Conservation (phyloP, 2,888 invertebrate species). For the Mechanitis messenoides region DNA sequence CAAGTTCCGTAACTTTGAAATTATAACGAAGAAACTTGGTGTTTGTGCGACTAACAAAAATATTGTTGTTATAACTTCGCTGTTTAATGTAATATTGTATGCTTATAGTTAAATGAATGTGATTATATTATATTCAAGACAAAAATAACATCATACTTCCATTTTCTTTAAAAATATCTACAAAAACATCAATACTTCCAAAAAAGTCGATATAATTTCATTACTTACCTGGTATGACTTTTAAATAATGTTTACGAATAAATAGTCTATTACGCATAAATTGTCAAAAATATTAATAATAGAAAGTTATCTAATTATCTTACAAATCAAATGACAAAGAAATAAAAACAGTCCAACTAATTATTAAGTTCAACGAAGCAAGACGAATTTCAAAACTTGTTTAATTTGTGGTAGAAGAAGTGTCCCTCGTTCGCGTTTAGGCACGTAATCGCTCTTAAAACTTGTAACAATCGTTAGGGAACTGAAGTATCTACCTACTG, state of each 20-base stretch:
- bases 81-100: slow-evolving; percentile 10
- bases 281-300: not conserved
- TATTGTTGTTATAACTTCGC: slow-evolving; percentile 29
- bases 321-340: slow-evolving; percentile 19
- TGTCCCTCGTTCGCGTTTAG: slow-evolving; percentile 60
- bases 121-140: not conserved
- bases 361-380: slow-evolving; percentile 54
- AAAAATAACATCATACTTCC: not conserved
- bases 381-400: slow-evolving; percentile 61
- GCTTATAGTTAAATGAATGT: not conserved
- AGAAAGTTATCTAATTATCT: slow-evolving; percentile 4
- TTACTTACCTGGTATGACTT: too few species aligned
- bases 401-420: slow-evolving; percentile 67
- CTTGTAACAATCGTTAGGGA: slow-evolving; percentile 43
- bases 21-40: slow-evolving; percentile 34
- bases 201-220: too few species aligned
- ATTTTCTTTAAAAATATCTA: too few species aligned
- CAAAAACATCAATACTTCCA: too few species aligned
- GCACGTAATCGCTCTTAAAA: slow-evolving; percentile 69
- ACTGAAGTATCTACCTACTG: slow-evolving; percentile 16
- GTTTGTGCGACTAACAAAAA: slow-evolving; percentile 28
- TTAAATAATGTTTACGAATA: not conserved
- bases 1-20: slow-evolving; percentile 34
- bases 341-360: slow-evolving; percentile 52
- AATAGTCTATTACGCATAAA: not conserved